Conservation (phyloP, 2,113 vertebrate genomes). For the Haemorhous mexicanus region DNA sequence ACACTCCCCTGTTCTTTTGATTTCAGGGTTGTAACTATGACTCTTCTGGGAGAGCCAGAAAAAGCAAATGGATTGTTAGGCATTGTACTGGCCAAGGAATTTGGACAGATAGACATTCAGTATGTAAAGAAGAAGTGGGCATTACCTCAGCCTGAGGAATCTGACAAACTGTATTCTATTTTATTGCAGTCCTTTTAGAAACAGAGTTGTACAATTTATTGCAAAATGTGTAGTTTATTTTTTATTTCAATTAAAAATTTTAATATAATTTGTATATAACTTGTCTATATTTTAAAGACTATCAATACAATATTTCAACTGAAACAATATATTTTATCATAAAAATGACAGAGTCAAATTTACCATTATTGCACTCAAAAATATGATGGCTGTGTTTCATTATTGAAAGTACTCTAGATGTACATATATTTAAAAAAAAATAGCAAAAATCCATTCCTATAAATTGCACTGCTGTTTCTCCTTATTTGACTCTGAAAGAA, state of each 20-base stretch:
- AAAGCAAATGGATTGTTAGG: constrained; percentile 80
- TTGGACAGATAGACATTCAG: constrained; percentile 85
- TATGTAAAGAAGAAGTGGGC: constrained; percentile 80
- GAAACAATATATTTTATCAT: constrained; percentile 37
- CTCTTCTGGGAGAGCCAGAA: constrained; percentile 83
- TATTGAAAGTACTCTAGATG: background rate
- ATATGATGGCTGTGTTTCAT: background rate
- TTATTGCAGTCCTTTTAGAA: constrained; percentile 53
- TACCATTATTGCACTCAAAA: background rate
- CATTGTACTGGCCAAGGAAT: constrained; percentile 80
- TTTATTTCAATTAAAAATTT: background rate
- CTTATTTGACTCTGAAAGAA: background rate
- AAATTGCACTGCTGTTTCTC: background rate
- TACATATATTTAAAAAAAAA: constrained; percentile 13
- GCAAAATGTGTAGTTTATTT: background rate
- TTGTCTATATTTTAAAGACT: background rate
- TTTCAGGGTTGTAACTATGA: constrained; percentile 82
- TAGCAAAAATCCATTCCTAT: background rate
- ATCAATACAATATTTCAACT: background rate
- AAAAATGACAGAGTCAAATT: background rate
- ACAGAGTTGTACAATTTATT: background rate
- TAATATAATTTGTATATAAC: background rate
- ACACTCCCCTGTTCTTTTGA: background rate
- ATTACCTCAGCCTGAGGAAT: constrained; percentile 66
- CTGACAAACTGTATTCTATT: constrained; percentile 70